These are phyloP conservation scores for Charaxes varanes DNA, from an alignment of 1,140 invertebrate species.

Conservation along the genomic window DNA sequence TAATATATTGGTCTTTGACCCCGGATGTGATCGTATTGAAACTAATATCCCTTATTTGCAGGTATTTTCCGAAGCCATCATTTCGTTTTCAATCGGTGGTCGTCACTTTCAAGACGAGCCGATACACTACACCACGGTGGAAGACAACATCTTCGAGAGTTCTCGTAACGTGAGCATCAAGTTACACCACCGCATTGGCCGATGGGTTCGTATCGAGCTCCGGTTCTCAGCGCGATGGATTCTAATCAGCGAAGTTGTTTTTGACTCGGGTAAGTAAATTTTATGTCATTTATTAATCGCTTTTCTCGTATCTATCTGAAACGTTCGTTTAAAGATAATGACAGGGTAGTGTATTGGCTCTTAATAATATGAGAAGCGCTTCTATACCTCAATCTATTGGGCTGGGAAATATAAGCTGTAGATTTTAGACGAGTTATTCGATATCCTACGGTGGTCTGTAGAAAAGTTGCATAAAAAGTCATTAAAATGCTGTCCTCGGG, in stretches of 20 bases:
- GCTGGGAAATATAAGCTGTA: too few relatives aligned
- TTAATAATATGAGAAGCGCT: too few relatives aligned
- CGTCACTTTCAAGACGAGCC: slow-evolving; percentile 84
- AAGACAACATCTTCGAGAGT: slow-evolving; percentile 88
- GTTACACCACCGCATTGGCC: slow-evolving; percentile 87
- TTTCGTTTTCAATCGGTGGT: slow-evolving; percentile 89
- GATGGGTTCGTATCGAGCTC: slow-evolving; percentile 87
- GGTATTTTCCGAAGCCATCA: slow-evolving; percentile 86
- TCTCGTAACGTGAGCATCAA: slow-evolving; percentile 89
- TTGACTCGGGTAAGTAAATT: slow-evolving; percentile 81
- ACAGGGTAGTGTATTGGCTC: too few relatives aligned
- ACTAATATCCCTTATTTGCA: slow-evolving; percentile 50
- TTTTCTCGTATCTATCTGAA: neutral
- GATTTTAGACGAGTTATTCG: too few relatives aligned
- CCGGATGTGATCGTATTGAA: too few relatives aligned
- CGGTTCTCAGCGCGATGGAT: slow-evolving; percentile 91
- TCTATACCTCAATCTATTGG: too few relatives aligned
- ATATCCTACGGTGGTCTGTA: too few relatives aligned
- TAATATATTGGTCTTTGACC: too few relatives aligned
- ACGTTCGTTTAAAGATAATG: too few relatives aligned
- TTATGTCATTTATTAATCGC: slow-evolving; percentile 1
- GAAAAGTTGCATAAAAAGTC: too few relatives aligned
- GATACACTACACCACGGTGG: slow-evolving; percentile 82
- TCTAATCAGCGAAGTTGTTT: slow-evolving; percentile 90
- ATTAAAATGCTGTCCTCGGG: too few relatives aligned